Evolutionary conservation across 92 coral and sea anemone species (phyloP), one percentile per base, ranked within the genome.

Genomic region (Micromussa lordhowensis): DNA sequence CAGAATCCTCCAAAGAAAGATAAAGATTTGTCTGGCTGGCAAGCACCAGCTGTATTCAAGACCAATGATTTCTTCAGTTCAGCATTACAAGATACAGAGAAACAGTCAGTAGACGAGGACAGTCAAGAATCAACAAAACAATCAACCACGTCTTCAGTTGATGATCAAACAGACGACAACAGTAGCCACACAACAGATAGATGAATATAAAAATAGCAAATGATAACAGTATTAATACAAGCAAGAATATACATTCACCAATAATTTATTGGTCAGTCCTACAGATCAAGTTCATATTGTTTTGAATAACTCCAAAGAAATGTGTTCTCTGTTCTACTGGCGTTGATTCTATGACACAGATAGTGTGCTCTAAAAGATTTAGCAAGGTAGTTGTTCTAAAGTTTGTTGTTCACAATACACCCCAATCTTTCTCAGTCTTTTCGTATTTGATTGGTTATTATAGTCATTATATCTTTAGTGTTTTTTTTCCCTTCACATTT

Each of bases 21-120:
- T 40, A 87, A 87, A 59, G 18, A 32, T 51, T 70, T 68, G 53
- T 5, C 80, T 1, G 90, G 79, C 13, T 95, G 94, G 94, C 58
- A 89, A 68, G 57, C 91, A 82, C 98, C 98, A 30, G 91, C 74
- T 38, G 36, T 95, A 73, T 95, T 93, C 89, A 93, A 91, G 69
- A 95, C 98, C 76, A 89, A 83, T 35, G 96, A 93, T 48, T 95
- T 94, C 87, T 94, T 95, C 73, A 87, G 93, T 63, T 63, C 21
- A n/a, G 14, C 58, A 16, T 16, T 40, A 40, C 48, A 40, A 40
- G 48, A 64, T 7, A 32, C 85, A 63, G 74, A 81, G 75, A 36
- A 32, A 29, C 87, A 69, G 68, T 49, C 87, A 14, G 11, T 38
- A 81, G 73, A 24, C 16, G 80, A 53, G 36, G 68, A 68, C 48